Percentiles rank a stretch among this genome's conserved stretches.
phyloP scores from a whole-genome alignment of 2,888 invertebrate genomes.

The Empis livida region DNA sequence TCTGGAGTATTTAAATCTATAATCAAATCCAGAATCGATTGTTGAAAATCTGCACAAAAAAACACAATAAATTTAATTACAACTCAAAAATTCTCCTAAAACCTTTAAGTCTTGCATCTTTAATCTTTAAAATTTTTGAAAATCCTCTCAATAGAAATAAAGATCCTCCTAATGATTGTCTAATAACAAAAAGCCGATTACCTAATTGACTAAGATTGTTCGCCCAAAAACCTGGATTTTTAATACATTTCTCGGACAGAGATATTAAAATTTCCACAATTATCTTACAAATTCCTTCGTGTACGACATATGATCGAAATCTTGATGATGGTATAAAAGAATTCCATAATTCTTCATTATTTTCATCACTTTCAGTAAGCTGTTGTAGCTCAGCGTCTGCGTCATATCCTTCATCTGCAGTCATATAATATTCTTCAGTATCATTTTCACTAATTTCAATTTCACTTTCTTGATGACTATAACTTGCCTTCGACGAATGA shows the following conservation, averaged over 20 bases:
- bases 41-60: slow-evolving; percentile 51
- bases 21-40: slow-evolving; percentile 50
- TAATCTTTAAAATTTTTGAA: slow-evolving; percentile 25
- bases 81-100: slow-evolving; percentile 9
- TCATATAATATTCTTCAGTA: slow-evolving; percentile 27
- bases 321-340: slow-evolving; percentile 29
- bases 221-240: slow-evolving; percentile 26
- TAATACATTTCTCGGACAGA: slow-evolving; percentile 25
- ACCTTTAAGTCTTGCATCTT: slow-evolving; percentile 26
- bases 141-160: slow-evolving; percentile 31
- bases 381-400: slow-evolving; percentile 34
- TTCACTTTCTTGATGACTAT: slow-evolving; percentile 29
- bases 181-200: slow-evolving; percentile 30
- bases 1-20: slow-evolving; percentile 34
- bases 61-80: background rate
- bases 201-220: slow-evolving; percentile 28
- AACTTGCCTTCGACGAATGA: slow-evolving; percentile 28
- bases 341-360: slow-evolving; percentile 24
- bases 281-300: slow-evolving; percentile 30
- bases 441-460: slow-evolving; percentile 32
- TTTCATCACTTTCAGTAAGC: slow-evolving; percentile 26
- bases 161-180: slow-evolving; percentile 33
- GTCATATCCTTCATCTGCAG: slow-evolving; percentile 36
- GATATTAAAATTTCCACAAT: slow-evolving; percentile 32
- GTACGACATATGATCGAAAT: slow-evolving; percentile 29